Conservation (phyloP, 2,113 vertebrate species). For the Aspiorhynchus laticeps region DNA sequence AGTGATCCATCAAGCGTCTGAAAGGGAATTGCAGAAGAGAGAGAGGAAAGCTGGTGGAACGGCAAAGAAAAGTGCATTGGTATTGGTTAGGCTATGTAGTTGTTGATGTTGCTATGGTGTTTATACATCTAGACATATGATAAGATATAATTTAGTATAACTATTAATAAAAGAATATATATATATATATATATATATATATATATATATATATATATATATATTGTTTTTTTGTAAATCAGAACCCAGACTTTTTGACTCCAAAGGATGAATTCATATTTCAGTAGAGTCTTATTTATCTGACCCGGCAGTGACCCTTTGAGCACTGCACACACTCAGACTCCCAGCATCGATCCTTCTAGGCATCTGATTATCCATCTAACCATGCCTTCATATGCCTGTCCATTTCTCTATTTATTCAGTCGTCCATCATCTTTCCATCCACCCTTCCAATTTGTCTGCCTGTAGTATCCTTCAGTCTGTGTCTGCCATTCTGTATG, state of each 20-base stretch:
- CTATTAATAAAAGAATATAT: not conserved
- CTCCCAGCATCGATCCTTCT: conserved; percentile 23
- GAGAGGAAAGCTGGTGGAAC: not conserved
- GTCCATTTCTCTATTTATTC: not conserved
- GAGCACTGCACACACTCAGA: not conserved
- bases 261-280: not conserved
- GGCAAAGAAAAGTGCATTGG: not conserved
- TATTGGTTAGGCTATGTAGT: not conserved
- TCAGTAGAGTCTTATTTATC: conserved; percentile 15
- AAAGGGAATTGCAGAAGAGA: not conserved
- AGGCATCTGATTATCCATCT: conserved; percentile 15
- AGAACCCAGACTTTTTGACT: not conserved
- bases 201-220: too few relatives aligned
- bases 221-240: conserved; percentile 42
- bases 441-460: conserved; percentile 21
- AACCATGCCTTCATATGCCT: not conserved
- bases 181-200: too few relatives aligned
- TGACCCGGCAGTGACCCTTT: conserved; percentile 6
- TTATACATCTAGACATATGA: not conserved
- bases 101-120: not conserved
- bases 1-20: conserved; percentile 47
- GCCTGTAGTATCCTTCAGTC: not conserved
- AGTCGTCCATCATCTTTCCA: not conserved
- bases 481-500: not conserved
- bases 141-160: not conserved